A percentile compares a stretch with the other conserved stretches of the same genome.
Conservation (phyloP, 2,113 vertebrate genomes). For the Prunella himalayana region DNA sequence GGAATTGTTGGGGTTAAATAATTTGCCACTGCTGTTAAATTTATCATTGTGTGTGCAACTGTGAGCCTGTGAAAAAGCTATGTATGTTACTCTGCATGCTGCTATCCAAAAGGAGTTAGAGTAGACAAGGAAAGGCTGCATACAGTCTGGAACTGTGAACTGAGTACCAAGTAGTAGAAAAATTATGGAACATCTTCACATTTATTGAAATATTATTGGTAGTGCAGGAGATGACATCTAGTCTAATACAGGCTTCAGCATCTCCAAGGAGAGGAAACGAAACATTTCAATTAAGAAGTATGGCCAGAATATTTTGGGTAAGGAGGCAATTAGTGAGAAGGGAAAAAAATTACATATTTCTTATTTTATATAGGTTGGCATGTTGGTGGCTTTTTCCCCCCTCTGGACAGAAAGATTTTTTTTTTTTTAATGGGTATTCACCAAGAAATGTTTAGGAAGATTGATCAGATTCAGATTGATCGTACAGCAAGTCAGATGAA, state of each 20-base stretch:
- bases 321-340: background rate
- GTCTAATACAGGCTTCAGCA: background rate
- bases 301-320: conserved; percentile 15
- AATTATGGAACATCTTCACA: background rate
- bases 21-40: conserved; percentile 17
- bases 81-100: background rate
- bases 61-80: background rate
- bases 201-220: conserved; percentile 18
- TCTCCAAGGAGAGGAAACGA: conserved; percentile 29
- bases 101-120: background rate
- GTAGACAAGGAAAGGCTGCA: background rate
- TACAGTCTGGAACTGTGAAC: background rate
- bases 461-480: background rate
- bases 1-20: background rate
- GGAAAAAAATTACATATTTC: background rate
- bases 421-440: background rate
- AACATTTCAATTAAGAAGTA: conserved; percentile 12
- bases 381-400: background rate
- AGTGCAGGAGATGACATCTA: conserved; percentile 40
- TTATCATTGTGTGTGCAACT: background rate
- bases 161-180: conserved; percentile 3
- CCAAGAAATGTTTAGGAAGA: background rate
- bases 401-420: background rate
- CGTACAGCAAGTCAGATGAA: background rate
- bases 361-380: background rate